Conservation (phyloP, 2,888 invertebrate genomes). For the Lasioglossum oenotherae region DNA sequence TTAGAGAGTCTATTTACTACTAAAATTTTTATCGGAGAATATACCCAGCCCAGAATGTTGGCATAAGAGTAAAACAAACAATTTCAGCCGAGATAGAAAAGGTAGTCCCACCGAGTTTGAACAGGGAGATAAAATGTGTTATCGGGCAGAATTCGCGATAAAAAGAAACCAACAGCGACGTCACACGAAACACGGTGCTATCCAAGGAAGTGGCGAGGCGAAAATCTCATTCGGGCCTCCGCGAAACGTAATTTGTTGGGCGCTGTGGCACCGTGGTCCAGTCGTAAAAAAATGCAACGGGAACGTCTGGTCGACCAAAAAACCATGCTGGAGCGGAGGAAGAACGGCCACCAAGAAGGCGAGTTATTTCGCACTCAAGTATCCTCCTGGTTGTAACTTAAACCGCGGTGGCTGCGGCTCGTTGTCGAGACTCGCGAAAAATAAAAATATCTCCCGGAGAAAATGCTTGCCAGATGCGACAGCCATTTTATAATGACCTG, state of each 20-base stretch:
- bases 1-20: too few species aligned
- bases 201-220: slow-evolving; percentile 27
- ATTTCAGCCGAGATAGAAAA: not conserved
- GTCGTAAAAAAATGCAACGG: slow-evolving; percentile 63
- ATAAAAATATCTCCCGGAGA: slow-evolving; percentile 26
- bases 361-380: slow-evolving; percentile 62
- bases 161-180: not conserved
- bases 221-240: slow-evolving; percentile 44
- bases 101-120: not conserved
- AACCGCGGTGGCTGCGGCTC: slow-evolving; percentile 40
- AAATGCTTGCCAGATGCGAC: slow-evolving; percentile 49
- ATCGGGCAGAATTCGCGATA: not conserved
- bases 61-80: not conserved
- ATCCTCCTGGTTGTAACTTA: slow-evolving; percentile 53
- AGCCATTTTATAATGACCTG: not conserved
- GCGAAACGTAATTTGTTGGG: slow-evolving; percentile 63
- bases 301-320: slow-evolving; percentile 43
- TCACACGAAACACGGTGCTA: not conserved
- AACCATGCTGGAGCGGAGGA: slow-evolving; percentile 23
- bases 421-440: slow-evolving; percentile 57
- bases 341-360: slow-evolving; percentile 51
- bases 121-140: not conserved
- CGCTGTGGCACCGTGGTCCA: slow-evolving; percentile 31
- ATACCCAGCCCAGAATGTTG: not conserved
- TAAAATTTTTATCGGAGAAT: not conserved